Evolutionary conservation across 2,797 vertebrate species (phyloP), one percentile per base, ranked within the genome.

Genomic region (Pseudocheirus occidentalis): DNA sequence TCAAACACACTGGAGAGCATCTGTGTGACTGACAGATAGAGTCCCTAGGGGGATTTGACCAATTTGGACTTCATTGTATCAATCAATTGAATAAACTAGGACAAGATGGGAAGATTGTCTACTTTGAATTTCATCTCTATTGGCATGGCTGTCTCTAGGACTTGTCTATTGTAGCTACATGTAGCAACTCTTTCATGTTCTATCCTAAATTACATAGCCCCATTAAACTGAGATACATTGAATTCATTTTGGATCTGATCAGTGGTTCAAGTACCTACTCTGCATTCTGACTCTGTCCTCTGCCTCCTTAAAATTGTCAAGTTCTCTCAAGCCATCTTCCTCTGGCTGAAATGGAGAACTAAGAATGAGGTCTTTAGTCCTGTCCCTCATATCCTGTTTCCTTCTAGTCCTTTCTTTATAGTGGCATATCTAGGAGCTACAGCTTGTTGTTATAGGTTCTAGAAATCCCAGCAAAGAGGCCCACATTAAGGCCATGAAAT

Each of bases 371-470:
- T 96, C 24, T 5, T 89, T 56, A 3, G 40, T 9, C 2, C 0
- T 90, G 5, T 95, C 93, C 5, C 21, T 95, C 28, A 13, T 56
- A 31, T 31, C 97, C 31, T 94, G 96, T n/a, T 0, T 97, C 40
- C 87, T 97, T 27, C 94, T 98, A 57, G 90, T 98, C 14, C n/a
- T 96, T 91, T 98, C 98, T 12, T 98, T 98, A 91, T 98, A 98
- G 98, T 98, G 56, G 91, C 98, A 98, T 91, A 96, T 90, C 0
- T 0, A 0, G 50, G 93, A 3, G 2, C 98, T 98, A 98, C 92
- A 46, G 11, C 1, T 11, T 1, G 92, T 95, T 90, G 52, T 0
- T 5, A 95, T 90, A 3, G 93, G 95, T 12, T 29, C 5, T 89
- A 96, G 56, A 18, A 81, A 93, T 9, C 11, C 94, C 81, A 97